Conservation (phyloP, 2,797 vertebrate species). For the Gobionotothen gibberifrons region DNA sequence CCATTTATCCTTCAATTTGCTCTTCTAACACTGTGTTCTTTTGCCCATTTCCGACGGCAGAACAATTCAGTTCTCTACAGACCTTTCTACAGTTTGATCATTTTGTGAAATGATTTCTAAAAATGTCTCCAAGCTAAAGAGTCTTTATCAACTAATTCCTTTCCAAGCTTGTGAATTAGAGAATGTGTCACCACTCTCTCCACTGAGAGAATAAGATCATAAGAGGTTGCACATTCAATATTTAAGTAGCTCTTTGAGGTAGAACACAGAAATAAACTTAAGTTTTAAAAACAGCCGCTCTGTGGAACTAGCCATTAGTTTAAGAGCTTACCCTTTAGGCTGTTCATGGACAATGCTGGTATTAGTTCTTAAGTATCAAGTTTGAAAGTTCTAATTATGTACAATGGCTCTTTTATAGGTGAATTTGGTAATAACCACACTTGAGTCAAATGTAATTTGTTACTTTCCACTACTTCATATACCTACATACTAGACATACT, state of each 20-base stretch:
- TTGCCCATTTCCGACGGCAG: neutral
- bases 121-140: constrained; percentile 3
- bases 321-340: neutral
- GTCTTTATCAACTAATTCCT: constrained; percentile 8
- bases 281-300: too few relatives aligned
- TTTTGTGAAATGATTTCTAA: neutral
- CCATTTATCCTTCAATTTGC: constrained; percentile 5
- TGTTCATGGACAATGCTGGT: too few relatives aligned
- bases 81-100: neutral
- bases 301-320: neutral
- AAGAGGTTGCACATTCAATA: constrained; percentile 23
- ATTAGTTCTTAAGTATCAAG: too few relatives aligned
- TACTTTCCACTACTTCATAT: too few relatives aligned
- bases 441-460: too few relatives aligned
- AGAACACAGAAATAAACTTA: constrained; percentile 17
- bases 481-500: too few relatives aligned
- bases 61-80: neutral
- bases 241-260: constrained; percentile 37
- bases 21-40: neutral
- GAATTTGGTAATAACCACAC: too few relatives aligned
- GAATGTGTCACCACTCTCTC: neutral
- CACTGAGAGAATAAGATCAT: constrained; percentile 1
- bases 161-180: constrained; percentile 6
- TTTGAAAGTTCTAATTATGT: too few relatives aligned
- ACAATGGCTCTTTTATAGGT: too few relatives aligned